Base-by-base conservation (phyloP, 2,888 invertebrate genomes). In the Diogma glabrata region DNA sequence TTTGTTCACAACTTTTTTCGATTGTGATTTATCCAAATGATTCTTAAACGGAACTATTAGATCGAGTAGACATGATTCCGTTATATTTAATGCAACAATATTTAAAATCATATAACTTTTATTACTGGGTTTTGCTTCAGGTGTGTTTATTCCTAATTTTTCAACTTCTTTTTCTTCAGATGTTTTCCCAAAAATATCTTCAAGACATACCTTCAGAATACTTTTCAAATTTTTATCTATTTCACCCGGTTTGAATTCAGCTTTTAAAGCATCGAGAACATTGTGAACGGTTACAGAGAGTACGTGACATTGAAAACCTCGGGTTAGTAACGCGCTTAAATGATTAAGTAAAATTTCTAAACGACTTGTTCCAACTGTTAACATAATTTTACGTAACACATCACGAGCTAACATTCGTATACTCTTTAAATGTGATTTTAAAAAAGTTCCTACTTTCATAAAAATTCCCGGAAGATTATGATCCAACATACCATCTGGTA, bases 221-320 rank as follows among this genome's bases (percentile, higher is more conserved):
- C 81, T 82, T 49, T 79, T 72, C 20, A 94, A 70, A 62, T 87
- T 85, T 2, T 76, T 67, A 63, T 93, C 87, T n/a, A 96, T 75
- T 61, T 94, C 87, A 0, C 79, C 80, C 1, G 82, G 74, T 64
- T 81, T 75, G 54, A 93, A 79, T n/a, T 75, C 69, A 0, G 75
- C 71, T 62, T 81, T 83, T 51, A 94, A 65, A 22, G 81, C 78
- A 52, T 80, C 79, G 49, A 97, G 69, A 4, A 97, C 79, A 0
- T 84, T 78, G 63, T 95, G 90, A 17, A 92, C 77, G 0, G 95
- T 93, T 54, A 83, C 92, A 3, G 87, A 87, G 50, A 97, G 72
- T 0, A 97, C 95, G 62, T 97, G 96, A 2, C 91, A 82, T 75
- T 95, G 94, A 65, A 87, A 97, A 10, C 97, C 97, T 63, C 84